Base-by-base conservation (phyloP, 2,888 invertebrate species). In the Hirtodrosophila alboralis region DNA sequence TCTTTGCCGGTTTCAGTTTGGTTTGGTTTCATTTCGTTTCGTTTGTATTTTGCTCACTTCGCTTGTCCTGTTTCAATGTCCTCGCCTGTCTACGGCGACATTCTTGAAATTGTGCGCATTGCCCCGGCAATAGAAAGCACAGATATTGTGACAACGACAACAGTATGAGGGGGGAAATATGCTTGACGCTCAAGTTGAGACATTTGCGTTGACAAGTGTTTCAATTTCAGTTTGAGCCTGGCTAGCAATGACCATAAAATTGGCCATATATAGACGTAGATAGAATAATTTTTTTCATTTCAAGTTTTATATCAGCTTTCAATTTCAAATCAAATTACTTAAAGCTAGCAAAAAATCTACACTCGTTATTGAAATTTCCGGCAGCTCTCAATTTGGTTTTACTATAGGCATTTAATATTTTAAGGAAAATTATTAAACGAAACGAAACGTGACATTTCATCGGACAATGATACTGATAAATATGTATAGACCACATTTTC, bases 191-290 rank as follows among this genome's bases (percentile, higher is more conserved):
- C 41, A 44, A 85, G 84, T 83, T 84, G 68, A 83, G 86, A 83
- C 84, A 85, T 83, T 85, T 71, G 59, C 68, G 74, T 85, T 80
- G 86, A 83, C 84, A 83, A 85, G 83, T 73, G 66, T 76, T 70
- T 70, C 58, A 16, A 31, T 31, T 49, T 47, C 41, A 23, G 33
- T 21, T 16, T 21, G 4, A n/a, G 40, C 26, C 13, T 1, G 10
- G 13, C 18, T 18, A 21, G n/a, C 10, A 16, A 12, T 21, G 21
- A 10, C 8, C 43, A 23, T 16, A n/a, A n/a, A 41, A 18, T 28
- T 12, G 43, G 10, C 34, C 4, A 52, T 18, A 3, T 5, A 23
- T 23, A 23, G 1, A 8, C 6, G 23, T 5, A 23, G 1, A 23
- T 6, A 23, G 1, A 23, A 23, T 23, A 23, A 2, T 1, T 5